phyloP scores from a whole-genome alignment of 2,113 vertebrate genomes.

The Triplophysa siluroides region DNA sequence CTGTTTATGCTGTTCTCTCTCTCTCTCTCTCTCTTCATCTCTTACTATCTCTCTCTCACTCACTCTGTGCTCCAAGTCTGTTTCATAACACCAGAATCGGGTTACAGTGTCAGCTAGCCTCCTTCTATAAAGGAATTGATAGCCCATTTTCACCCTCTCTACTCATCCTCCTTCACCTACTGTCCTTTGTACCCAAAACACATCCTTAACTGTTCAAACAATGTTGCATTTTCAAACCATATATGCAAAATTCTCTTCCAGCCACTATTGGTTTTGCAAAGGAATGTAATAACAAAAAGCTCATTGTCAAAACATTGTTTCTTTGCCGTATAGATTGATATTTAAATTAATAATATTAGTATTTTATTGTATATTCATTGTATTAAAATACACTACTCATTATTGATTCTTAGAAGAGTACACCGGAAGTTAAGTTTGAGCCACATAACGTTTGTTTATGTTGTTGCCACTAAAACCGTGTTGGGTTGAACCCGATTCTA shows the following conservation, averaged over 20 bases:
- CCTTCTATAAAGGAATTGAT: constrained; percentile 70
- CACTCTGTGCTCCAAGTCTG: constrained; percentile 41
- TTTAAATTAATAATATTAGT: no score
- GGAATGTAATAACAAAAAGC: neutral
- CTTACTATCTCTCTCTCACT: constrained; percentile 1
- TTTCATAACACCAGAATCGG: constrained; percentile 63
- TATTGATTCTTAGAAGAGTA: no score
- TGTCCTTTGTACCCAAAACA: constrained; percentile 15
- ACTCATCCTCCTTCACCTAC: constrained; percentile 55
- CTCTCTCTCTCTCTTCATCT: neutral
- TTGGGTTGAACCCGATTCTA: neutral
- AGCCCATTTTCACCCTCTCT: constrained; percentile 57
- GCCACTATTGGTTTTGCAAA: neutral
- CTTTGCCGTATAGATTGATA: no score
- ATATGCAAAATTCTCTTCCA: neutral
- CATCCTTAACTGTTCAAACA: neutral
- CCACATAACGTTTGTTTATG: no score
- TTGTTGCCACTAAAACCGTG: no score
- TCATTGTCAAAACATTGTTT: no score
- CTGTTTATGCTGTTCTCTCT: constrained; percentile 52
- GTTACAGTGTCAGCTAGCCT: constrained; percentile 65
- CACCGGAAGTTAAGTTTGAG: no score
- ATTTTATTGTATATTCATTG: no score
- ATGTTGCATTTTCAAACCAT: neutral
- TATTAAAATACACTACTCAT: no score